These are phyloP conservation scores for Euspilapteryx auroguttella DNA, from an alignment of 2,888 invertebrate genomes.

Conservation along the genomic window DNA sequence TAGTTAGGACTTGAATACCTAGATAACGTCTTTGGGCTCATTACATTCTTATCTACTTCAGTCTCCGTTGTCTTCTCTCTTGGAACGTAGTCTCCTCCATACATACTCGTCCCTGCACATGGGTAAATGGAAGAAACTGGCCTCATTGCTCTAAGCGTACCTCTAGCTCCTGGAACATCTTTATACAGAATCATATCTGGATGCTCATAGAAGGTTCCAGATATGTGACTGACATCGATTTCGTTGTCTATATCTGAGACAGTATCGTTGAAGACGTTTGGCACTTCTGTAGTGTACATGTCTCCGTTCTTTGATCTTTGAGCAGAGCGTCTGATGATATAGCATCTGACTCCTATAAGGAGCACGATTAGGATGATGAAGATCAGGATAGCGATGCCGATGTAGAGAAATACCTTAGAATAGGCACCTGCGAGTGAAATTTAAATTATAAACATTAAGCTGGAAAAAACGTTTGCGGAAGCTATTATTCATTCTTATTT, in stretches of 20 bases:
- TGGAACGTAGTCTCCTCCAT: constrained; percentile 38
- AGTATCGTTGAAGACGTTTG: constrained; percentile 43
- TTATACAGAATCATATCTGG: constrained; percentile 51
- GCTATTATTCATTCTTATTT: too few species aligned
- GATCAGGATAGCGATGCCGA: constrained; percentile 18
- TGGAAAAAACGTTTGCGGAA: too few species aligned
- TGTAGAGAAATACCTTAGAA: constrained; percentile 16
- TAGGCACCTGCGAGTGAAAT: too few species aligned
- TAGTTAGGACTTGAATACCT: constrained; percentile 36
- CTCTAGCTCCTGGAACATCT: constrained; percentile 31
- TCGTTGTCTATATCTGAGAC: constrained; percentile 48
- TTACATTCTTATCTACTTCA: constrained; percentile 23
- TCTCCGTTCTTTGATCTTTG: constrained; percentile 37
- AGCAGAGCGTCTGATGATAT: constrained; percentile 18
- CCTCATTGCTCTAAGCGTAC: constrained; percentile 42
- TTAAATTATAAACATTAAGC: too few species aligned
- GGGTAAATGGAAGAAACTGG: constrained; percentile 48
- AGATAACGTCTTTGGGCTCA: constrained; percentile 44
- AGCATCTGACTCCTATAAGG: constrained; percentile 23
- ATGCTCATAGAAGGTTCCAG: constrained; percentile 49
- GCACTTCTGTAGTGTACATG: constrained; percentile 46
- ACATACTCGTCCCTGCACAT: constrained; percentile 39
- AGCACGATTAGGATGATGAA: constrained; percentile 17
- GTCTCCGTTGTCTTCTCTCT: constrained; percentile 26
- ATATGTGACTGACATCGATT: constrained; percentile 42